Conservation (phyloP, 1,140 invertebrate species). For the Babylonia areolata region DNA sequence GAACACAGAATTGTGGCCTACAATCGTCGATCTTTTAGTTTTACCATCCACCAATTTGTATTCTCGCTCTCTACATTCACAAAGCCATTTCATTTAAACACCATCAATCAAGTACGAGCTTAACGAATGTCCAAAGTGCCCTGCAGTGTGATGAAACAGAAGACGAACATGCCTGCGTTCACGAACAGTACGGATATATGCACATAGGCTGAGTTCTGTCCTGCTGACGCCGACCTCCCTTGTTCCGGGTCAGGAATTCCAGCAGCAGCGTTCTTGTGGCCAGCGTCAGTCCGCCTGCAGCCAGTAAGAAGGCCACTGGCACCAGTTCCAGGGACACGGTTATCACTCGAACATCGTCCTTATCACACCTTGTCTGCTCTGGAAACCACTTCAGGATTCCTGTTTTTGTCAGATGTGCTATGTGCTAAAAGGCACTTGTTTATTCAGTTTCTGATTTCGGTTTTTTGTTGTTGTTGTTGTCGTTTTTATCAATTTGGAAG, state of each 20-base stretch:
- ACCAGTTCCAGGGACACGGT: constrained; percentile 2
- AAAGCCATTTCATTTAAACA: too few relatives aligned
- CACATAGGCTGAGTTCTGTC: neutral
- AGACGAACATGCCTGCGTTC: neutral
- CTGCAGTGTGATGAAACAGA: too few relatives aligned
- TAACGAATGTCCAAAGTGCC: too few relatives aligned
- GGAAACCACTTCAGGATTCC: constrained; percentile 6
- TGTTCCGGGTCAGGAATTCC: neutral
- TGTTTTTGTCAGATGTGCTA: neutral
- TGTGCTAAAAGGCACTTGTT: too few relatives aligned
- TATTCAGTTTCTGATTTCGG: too few relatives aligned
- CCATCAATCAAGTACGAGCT: too few relatives aligned
- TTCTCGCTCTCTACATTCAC: too few relatives aligned
- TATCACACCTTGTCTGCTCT: neutral
- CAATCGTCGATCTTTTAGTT: too few relatives aligned
- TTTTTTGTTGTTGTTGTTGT: too few relatives aligned
- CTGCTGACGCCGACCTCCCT: neutral
- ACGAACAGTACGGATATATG: neutral
- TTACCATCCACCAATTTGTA: too few relatives aligned
- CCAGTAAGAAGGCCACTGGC: neutral
- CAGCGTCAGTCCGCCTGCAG: neutral
- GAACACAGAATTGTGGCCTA: too few relatives aligned
- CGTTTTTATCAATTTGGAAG: too few relatives aligned
- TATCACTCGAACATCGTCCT: neutral
- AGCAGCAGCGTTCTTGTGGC: neutral